These are phyloP conservation scores for Trichopria drosophilae DNA, from an alignment of 2,888 invertebrate genomes.

Conservation along the genomic window DNA sequence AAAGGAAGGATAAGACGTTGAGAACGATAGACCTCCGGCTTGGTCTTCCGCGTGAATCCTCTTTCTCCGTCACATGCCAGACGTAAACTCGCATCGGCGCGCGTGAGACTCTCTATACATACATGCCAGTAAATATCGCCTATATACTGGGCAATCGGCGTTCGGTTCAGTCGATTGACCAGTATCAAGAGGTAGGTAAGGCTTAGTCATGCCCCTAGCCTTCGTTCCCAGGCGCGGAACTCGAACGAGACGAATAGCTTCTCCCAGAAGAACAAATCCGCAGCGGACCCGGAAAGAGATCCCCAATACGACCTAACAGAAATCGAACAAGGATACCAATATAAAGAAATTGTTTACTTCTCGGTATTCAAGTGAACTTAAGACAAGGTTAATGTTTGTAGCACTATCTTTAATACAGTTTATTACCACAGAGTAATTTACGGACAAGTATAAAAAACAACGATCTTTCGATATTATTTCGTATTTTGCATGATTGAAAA, in stretches of 20 bases:
- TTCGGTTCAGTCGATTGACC: conserved; percentile 33
- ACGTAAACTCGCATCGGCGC: conserved; percentile 10
- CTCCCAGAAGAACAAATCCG: no score
- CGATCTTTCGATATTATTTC: no score
- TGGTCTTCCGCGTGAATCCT: conserved; percentile 10
- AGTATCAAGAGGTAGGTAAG: conserved; percentile 31
- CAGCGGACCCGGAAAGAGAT: conserved; percentile 14
- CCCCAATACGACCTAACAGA: conserved; percentile 21
- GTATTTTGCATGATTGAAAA: no score
- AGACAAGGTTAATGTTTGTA: no score
- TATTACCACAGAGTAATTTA: no score
- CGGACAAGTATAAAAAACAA: no score
- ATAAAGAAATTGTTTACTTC: no score
- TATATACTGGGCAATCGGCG: conserved; percentile 28
- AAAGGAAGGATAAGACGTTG: not conserved
- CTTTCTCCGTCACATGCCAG: conserved; percentile 10
- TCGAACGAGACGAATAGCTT: conserved; percentile 22
- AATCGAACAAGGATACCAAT: conserved; percentile 14
- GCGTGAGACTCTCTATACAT: conserved; percentile 23
- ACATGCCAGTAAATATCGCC: conserved; percentile 29
- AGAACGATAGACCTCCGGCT: conserved; percentile 14
- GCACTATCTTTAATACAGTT: no score
- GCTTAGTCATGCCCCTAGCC: conserved; percentile 38
- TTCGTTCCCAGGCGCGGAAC: conserved; percentile 42
- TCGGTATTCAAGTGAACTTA: no score